Conservation (phyloP, 2,797 vertebrate genomes). For the Coccyzus lansbergi region DNA sequence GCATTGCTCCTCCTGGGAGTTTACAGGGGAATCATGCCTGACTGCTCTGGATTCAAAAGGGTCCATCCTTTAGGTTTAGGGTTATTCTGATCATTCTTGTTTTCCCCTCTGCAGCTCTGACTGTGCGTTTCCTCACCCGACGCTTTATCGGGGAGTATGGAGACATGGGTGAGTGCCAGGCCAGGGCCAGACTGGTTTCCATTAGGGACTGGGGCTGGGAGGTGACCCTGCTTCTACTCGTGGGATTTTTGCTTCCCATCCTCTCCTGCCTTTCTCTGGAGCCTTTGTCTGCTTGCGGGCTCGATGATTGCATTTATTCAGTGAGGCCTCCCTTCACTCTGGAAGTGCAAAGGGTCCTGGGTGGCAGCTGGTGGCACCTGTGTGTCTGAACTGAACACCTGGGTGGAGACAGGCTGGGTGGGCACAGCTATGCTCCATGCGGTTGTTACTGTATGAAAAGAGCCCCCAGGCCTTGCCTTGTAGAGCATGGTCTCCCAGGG, state of each 20-base stretch:
- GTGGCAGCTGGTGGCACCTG: not conserved
- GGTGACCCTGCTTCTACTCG: not conserved
- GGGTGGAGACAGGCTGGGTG: not conserved
- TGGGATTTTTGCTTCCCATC: not conserved
- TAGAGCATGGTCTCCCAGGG: not conserved
- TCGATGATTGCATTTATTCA: not conserved
- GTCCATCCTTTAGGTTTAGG: not conserved
- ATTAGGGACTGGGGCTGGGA: not conserved
- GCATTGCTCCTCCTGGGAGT: not conserved
- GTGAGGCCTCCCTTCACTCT: not conserved
- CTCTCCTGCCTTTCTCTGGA: not conserved
- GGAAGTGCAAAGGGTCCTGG: not conserved
- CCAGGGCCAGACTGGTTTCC: not conserved
- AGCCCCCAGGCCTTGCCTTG: not conserved
- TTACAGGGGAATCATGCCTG: not conserved
- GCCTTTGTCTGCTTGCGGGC: not conserved
- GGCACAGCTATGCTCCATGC: fast-evolving
- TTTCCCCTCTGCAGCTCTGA: slow-evolving; percentile 80
- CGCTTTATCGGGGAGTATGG: slow-evolving; percentile 92
- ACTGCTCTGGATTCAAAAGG: not conserved
- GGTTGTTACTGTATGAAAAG: not conserved
- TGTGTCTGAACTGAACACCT: not conserved
- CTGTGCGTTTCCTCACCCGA: slow-evolving; percentile 88
- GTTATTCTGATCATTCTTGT: not conserved
- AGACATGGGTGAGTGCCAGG: slow-evolving; percentile 82